These are phyloP conservation scores for Rousettus madagascariensis DNA, from an alignment of 2,797 vertebrate genomes.

Conservation along the genomic window DNA sequence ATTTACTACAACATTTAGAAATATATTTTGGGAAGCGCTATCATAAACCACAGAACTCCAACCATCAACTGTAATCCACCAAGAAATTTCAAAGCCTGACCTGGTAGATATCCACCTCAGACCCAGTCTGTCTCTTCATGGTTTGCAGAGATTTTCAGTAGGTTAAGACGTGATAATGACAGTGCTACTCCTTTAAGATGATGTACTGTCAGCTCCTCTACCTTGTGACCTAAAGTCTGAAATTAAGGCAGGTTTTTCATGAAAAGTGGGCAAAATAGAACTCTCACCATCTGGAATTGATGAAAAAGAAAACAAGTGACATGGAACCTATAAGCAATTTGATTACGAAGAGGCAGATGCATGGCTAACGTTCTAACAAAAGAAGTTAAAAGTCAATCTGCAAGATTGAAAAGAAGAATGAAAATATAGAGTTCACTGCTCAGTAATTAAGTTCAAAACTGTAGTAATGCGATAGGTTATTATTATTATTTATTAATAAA, in stretches of 20 bases:
- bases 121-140: background rate
- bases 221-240: background rate
- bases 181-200: background rate
- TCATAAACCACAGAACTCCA: background rate
- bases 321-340: background rate
- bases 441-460: conserved; percentile 19
- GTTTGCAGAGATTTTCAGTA: background rate
- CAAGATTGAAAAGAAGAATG: background rate
- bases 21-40: background rate
- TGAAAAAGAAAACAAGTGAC: background rate
- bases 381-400: background rate
- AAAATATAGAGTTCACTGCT: background rate
- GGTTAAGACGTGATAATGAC: background rate
- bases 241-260: background rate
- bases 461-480: background rate
- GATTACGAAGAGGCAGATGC: background rate
- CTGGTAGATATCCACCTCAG: background rate
- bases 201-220: background rate
- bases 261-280: background rate
- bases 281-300: background rate
- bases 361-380: conserved; percentile 13
- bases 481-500: background rate
- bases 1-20: background rate
- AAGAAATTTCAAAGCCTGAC: background rate
- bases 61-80: background rate